Conservation (phyloP, 1,140 invertebrate species). For the Tetragonula clypearis region DNA sequence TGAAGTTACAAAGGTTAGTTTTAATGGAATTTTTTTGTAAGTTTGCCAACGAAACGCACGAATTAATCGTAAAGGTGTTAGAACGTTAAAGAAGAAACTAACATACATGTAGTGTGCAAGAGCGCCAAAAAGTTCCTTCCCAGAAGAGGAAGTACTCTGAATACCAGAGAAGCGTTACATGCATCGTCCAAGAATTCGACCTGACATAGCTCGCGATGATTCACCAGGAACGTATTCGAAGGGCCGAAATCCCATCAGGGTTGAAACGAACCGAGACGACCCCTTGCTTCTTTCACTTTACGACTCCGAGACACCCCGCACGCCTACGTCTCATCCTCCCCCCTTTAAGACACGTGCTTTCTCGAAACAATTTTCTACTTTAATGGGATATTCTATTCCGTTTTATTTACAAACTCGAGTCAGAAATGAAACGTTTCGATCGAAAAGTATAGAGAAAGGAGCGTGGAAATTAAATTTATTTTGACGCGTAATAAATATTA, state of each 20-base stretch:
- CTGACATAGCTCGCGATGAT: conserved; percentile 63
- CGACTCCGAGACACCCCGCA: neutral
- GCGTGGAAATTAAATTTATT: too few relatives aligned
- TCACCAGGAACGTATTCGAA: conserved; percentile 67
- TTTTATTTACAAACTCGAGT: neutral
- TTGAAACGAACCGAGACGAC: neutral
- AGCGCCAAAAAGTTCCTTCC: conserved; percentile 4
- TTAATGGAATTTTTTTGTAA: neutral
- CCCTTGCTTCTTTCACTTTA: conserved; percentile 32
- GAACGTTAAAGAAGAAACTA: neutral
- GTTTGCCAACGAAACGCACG: too few relatives aligned
- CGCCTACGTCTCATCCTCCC: neutral
- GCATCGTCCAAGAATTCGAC: conserved; percentile 47
- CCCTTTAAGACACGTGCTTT: neutral
- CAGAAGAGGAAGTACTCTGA: conserved; percentile 8
- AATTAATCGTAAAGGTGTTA: neutral
- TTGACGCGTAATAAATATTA: too few relatives aligned
- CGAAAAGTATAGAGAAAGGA: neutral
- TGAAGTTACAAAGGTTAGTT: neutral
- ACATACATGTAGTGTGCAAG: too few relatives aligned
- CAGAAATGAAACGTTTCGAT: neutral
- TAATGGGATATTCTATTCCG: neutral
- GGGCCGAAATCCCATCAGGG: conserved; percentile 27
- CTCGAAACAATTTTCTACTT: neutral
- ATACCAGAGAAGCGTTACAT: conserved; percentile 43